Percentiles rank a stretch among this genome's conserved stretches.
Conservation (phyloP, 2,797 vertebrate genomes). For the Labroides dimidiatus region DNA sequence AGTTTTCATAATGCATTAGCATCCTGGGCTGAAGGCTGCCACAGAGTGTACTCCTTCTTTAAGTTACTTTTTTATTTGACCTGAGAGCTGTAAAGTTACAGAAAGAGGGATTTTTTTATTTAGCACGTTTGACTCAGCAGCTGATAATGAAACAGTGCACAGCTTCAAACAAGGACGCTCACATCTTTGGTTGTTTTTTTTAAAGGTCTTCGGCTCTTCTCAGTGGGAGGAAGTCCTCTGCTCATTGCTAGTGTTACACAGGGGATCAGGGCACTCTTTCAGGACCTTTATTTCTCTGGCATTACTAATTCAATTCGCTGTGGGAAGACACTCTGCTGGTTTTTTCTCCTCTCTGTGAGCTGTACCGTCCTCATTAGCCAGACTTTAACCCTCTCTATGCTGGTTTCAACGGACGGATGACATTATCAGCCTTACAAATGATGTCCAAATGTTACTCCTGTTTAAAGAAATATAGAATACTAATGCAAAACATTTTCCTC, state of each 20-base stretch:
- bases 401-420: constrained; percentile 33
- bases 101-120: constrained; percentile 37
- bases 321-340: constrained; percentile 76
- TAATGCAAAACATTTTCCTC: background rate
- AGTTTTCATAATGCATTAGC: constrained; percentile 54
- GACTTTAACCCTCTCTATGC: constrained; percentile 65
- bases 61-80: constrained; percentile 32
- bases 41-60: constrained; percentile 30
- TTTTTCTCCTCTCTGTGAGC: constrained; percentile 62
- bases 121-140: constrained; percentile 44
- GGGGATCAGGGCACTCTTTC: constrained; percentile 76
- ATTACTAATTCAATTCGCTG: constrained; percentile 84
- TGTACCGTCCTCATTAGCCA: constrained; percentile 59
- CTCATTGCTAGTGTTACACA: constrained; percentile 55
- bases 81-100: constrained; percentile 6
- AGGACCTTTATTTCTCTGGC: constrained; percentile 78
- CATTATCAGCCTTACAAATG: constrained; percentile 10
- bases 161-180: constrained; percentile 52
- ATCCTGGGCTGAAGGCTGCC: constrained; percentile 37
- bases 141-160: constrained; percentile 51
- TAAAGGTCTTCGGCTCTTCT: constrained; percentile 35
- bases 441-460: no score
- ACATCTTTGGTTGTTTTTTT: constrained; percentile 47
- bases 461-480: no score
- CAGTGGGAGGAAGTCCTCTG: constrained; percentile 63